Percentiles rank a stretch among this genome's conserved stretches.
Conservation (phyloP, 2,113 vertebrate genomes). For the Romanogobio albipinnatus region DNA sequence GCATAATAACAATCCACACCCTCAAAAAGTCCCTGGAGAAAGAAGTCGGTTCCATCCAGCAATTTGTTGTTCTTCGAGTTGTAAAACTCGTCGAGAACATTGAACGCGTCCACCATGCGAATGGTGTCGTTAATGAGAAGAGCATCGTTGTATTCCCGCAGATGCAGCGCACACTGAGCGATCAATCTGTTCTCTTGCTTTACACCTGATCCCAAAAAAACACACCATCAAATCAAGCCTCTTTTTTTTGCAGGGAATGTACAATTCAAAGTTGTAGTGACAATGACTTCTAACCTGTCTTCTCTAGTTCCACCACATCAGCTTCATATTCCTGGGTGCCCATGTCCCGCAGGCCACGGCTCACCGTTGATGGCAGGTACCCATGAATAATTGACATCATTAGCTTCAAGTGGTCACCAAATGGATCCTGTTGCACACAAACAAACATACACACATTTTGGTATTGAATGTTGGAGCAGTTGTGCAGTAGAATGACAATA, state of each 20-base stretch:
- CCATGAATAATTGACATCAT: slow-evolving; percentile 84
- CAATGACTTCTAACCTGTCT: slow-evolving; percentile 72
- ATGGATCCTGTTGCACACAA: slow-evolving; percentile 82
- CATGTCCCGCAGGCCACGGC: slow-evolving; percentile 60
- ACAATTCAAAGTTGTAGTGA: neutral
- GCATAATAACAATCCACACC: slow-evolving; percentile 67
- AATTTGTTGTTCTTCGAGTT: neutral
- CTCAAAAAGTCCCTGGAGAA: slow-evolving; percentile 76
- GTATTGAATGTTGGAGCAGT: neutral
- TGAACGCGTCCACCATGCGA: slow-evolving; percentile 82
- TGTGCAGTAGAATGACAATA: neutral
- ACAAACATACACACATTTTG: neutral
- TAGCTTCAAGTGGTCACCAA: slow-evolving; percentile 80
- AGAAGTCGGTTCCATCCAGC: slow-evolving; percentile 73
- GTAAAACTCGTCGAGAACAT: slow-evolving; percentile 80
- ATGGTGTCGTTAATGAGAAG: slow-evolving; percentile 86
- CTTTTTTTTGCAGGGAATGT: no score
- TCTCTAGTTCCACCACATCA: slow-evolving; percentile 80
- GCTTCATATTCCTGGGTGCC: slow-evolving; percentile 89
- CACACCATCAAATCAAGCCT: neutral
- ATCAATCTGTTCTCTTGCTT: slow-evolving; percentile 60
- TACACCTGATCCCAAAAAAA: slow-evolving; percentile 71
- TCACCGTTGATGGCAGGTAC: slow-evolving; percentile 57
- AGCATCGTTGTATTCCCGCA: slow-evolving; percentile 88
- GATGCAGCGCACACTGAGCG: slow-evolving; percentile 82